Evolutionary conservation across 2,888 invertebrate species (phyloP).

Genomic region (Meloe dianella): DNA sequence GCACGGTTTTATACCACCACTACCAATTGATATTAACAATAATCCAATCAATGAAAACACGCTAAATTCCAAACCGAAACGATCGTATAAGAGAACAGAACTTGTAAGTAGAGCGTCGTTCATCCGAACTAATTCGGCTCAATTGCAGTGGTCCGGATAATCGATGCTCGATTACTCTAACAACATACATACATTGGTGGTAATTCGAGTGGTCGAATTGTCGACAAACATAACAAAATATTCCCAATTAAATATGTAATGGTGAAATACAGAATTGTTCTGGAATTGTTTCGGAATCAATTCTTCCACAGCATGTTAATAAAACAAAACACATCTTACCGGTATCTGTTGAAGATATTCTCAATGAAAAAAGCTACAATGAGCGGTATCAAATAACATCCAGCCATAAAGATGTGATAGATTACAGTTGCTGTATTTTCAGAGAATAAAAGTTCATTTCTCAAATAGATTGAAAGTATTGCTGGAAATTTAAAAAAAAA

Average conservation of each 20-base stretch:
- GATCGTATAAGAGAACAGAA: no score
- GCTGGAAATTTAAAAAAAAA: no score
- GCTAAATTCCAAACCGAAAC: constrained; percentile 57
- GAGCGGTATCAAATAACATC: constrained; percentile 78
- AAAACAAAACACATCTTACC: no score
- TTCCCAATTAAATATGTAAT: constrained; percentile 76
- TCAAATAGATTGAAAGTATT: constrained; percentile 78
- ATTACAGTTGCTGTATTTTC: constrained; percentile 75
- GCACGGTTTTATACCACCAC: constrained; percentile 87
- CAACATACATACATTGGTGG: constrained; percentile 65
- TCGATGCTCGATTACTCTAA: no score
- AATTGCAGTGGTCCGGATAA: no score
- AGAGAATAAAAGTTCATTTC: constrained; percentile 70
- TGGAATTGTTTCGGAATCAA: constrained; percentile 53
- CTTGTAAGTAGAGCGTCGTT: no score
- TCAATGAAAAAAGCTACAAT: constrained; percentile 80
- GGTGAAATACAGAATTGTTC: constrained; percentile 79
- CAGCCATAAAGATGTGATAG: constrained; percentile 78
- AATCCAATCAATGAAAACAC: constrained; percentile 65
- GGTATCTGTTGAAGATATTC: constrained; percentile 78
- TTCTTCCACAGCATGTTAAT: no score
- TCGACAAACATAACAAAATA: constrained; percentile 68
- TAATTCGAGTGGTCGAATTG: constrained; percentile 64
- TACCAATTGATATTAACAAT: constrained; percentile 73
- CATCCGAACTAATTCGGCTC: no score